Evolutionary conservation across 2,888 invertebrate species (phyloP), one percentile per base, ranked within the genome.

Genomic region (Cactoblastis cactorum): DNA sequence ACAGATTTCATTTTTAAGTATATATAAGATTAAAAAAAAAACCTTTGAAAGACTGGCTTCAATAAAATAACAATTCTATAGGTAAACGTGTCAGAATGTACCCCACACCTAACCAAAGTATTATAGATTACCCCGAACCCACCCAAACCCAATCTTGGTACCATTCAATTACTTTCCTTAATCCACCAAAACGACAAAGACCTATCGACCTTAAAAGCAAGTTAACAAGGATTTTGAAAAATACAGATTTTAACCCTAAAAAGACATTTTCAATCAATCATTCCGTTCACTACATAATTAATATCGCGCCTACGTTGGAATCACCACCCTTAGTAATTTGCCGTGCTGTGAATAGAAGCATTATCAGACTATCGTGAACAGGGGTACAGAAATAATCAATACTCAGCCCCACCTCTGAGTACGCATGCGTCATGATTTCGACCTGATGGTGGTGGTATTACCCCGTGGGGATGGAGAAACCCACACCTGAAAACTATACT

Each of bases 321-420:
- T 80, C 77, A 75, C 75, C 76, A 77, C 74, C 73, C 69, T 56
- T 54, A 55, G 72, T 73, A 83, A 87, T 85, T 86, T 85, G 64
- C 69, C 69, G 65, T 66, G 63, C 76, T 74, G 65, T 75, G 79
- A 77, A 77, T 75, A 77, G 70, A 55, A 70, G 56, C 57, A 83
- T 87, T 88, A 88, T 88, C 87, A 71, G 66, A 53, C 72, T 74
- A 85, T 86, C 86, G 71, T 77, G 69, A 77, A 77, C 77, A 76
- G 75, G 80, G 79, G 83, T 79, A 69, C 32, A 17, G 71, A 68
- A 77, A 82, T 77, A 83, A 89, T 88, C 88, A 84, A 88, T 88
- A 88, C 72, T 71, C 71, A 69, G 79, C 82, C 84, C 84, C 83
- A 79, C 82, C 81, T 75, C 59, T 54, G 37, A 61, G 57, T 54